Percentiles rank a stretch among this genome's conserved stretches.
phyloP scores from a whole-genome alignment of 2,888 invertebrate genomes.

The Noctua janthina region DNA sequence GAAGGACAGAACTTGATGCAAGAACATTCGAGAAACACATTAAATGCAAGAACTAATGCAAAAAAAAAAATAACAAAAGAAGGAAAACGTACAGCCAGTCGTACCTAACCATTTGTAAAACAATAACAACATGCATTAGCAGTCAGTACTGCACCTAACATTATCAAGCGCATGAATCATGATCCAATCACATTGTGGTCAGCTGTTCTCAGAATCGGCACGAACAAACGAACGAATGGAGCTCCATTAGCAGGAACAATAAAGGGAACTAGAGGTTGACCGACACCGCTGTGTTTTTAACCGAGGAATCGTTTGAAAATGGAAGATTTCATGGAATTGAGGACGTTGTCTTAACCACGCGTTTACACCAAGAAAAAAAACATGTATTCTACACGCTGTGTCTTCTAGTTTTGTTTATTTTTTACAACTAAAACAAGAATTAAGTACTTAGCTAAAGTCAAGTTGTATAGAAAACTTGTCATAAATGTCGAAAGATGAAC shows the following conservation, averaged over 20 bases:
- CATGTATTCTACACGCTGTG: neutral
- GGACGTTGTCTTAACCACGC: neutral
- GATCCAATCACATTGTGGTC: constrained; percentile 49
- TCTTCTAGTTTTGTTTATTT: neutral
- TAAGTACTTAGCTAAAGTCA: neutral
- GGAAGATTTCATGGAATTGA: constrained; percentile 12
- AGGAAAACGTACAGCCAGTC: neutral
- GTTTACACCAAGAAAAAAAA: neutral
- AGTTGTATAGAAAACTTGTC: neutral
- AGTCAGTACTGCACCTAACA: constrained; percentile 38
- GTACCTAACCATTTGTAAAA: constrained; percentile 22
- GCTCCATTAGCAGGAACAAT: constrained; percentile 56
- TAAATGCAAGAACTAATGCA: neutral
- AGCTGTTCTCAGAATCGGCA: constrained; percentile 51
- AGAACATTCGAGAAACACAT: neutral
- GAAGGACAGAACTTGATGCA: neutral
- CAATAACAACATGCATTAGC: constrained; percentile 47
- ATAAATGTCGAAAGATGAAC: neutral
- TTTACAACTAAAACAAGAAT: neutral
- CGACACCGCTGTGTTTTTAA: constrained; percentile 35
- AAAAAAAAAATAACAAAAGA: neutral
- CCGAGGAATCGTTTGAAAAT: constrained; percentile 22
- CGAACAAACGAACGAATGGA: constrained; percentile 15
- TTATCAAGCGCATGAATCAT: constrained; percentile 61
- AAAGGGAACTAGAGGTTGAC: constrained; percentile 41